Conservation (phyloP, 1,140 invertebrate genomes). For the Cardiocondyla obscurior region DNA sequence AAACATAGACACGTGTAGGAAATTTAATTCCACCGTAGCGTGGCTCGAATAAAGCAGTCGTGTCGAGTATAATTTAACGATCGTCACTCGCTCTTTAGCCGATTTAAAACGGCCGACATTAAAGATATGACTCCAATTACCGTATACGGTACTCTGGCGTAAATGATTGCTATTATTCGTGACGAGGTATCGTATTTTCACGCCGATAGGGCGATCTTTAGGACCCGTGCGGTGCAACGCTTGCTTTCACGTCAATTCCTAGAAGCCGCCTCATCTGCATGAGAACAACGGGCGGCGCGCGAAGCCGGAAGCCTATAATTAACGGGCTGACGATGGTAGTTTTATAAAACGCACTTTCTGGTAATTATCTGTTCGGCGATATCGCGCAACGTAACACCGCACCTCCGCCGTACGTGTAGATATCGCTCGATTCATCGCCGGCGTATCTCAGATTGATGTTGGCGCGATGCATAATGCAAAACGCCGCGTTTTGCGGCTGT, state of each 20-base stretch:
- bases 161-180: slow-evolving; percentile 22
- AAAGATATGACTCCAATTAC: background rate
- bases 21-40: background rate
- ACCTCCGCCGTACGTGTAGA: slow-evolving; percentile 40
- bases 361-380: slow-evolving; percentile 65
- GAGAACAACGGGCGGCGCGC: slow-evolving; percentile 42
- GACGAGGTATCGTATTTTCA: background rate
- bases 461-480: slow-evolving; percentile 59
- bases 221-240: background rate
- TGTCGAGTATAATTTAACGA: background rate
- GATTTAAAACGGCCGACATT: background rate
- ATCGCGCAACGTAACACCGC: slow-evolving; percentile 47
- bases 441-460: slow-evolving; percentile 61
- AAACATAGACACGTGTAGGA: background rate
- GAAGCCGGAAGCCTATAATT: slow-evolving; percentile 61
- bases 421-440: slow-evolving; percentile 65
- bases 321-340: slow-evolving; percentile 60
- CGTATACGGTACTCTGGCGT: background rate
- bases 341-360: slow-evolving; percentile 55
- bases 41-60: background rate
- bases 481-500: slow-evolving; percentile 4
- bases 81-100: background rate
- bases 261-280: slow-evolving; percentile 36
- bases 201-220: background rate
- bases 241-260: slow-evolving; percentile 52